A percentile compares a stretch with the other conserved stretches of the same genome.
phyloP scores from a whole-genome alignment of 2,888 invertebrate species.

The Machimus atricapillus region DNA sequence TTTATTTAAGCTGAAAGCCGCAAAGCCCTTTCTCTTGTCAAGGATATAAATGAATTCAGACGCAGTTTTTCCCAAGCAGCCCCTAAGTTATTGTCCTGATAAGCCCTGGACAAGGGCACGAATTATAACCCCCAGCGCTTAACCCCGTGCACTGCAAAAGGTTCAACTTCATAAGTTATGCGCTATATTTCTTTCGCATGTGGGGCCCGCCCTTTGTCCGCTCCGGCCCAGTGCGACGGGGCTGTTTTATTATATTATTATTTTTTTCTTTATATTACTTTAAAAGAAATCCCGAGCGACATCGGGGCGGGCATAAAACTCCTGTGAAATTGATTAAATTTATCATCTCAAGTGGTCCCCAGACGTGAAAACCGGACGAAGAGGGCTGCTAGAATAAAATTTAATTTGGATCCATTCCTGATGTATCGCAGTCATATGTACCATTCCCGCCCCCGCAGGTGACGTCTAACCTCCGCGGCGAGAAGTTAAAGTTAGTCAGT shows the following conservation, averaged over 20 bases:
- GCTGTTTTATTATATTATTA: neutral
- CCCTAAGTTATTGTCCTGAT: constrained; percentile 26
- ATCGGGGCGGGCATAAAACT: neutral
- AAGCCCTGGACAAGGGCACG: constrained; percentile 21
- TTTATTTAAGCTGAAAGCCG: constrained; percentile 44
- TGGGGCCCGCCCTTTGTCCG: neutral
- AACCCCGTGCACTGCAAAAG: neutral
- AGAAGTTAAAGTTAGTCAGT: neutral
- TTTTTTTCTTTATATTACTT: neutral
- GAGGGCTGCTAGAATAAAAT: neutral
- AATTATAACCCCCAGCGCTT: constrained; percentile 21
- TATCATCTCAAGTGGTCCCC: constrained; percentile 2
- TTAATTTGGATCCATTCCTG: neutral
- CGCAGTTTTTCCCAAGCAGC: constrained; percentile 1
- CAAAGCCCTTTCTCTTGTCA: constrained; percentile 38
- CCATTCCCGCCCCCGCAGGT: neutral
- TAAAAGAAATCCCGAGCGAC: neutral
- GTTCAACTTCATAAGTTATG: constrained; percentile 4
- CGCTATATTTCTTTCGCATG: constrained; percentile 15
- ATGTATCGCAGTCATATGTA: neutral
- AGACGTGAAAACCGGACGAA: neutral
- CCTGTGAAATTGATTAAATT: constrained; percentile 14
- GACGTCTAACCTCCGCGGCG: neutral
- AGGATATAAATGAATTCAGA: constrained; percentile 29
- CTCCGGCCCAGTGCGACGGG: neutral